These are phyloP conservation scores for Sisor rabdophorus DNA, from an alignment of 2,113 vertebrate species.

Conservation along the genomic window DNA sequence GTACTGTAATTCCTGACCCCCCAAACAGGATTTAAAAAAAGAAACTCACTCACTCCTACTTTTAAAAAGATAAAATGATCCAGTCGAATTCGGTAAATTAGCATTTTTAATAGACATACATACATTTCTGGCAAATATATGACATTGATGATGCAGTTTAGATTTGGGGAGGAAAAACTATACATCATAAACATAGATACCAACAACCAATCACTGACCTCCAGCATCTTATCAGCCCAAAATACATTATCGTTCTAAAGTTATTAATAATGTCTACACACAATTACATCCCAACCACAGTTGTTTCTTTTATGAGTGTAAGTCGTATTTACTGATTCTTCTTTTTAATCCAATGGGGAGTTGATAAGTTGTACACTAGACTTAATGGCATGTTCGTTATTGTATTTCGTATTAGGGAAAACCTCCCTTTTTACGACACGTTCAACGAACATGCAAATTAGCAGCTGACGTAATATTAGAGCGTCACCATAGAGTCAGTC, in stretches of 20 bases:
- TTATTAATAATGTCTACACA: too few relatives aligned
- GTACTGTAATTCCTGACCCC: neutral
- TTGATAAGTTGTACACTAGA: too few relatives aligned
- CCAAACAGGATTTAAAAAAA: neutral
- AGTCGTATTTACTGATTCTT: too few relatives aligned
- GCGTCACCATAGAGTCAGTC: neutral
- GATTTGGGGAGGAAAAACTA: neutral
- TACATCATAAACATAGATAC: neutral
- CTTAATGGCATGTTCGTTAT: too few relatives aligned
- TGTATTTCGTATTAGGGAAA: neutral
- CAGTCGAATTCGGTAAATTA: neutral
- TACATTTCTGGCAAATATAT: neutral
- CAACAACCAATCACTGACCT: neutral
- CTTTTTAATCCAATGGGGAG: too few relatives aligned
- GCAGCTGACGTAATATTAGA: neutral
- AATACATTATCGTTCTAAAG: too few relatives aligned
- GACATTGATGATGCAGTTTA: neutral
- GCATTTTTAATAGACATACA: neutral
- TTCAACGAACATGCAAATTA: neutral
- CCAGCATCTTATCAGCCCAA: too few relatives aligned
- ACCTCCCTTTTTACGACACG: neutral
- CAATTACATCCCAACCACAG: too few relatives aligned
- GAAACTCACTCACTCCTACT: too few relatives aligned
- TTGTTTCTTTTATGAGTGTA: neutral
- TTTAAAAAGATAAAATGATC: too few relatives aligned